These are phyloP conservation scores for Drosophila orosa DNA, from an alignment of 1,140 invertebrate species.

Conservation along the genomic window DNA sequence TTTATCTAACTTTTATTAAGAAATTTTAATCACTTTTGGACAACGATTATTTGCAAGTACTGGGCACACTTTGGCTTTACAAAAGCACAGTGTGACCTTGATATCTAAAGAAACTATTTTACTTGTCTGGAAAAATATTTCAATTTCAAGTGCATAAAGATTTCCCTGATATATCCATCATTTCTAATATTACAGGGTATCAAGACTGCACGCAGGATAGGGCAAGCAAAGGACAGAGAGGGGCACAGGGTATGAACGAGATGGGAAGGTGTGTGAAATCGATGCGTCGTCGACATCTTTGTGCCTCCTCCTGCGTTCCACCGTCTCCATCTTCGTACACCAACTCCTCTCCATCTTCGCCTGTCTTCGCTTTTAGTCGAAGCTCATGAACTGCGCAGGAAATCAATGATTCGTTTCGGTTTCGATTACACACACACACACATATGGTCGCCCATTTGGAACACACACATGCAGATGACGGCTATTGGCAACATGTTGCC, in stretches of 20 bases:
- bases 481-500: constrained; percentile 62
- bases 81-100: neutral
- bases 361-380: constrained; percentile 70
- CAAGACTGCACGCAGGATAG: constrained; percentile 15
- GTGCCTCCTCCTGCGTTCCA: constrained; percentile 19
- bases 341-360: constrained; percentile 9
- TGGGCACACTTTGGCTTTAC: neutral
- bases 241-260: neutral
- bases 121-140: neutral
- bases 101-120: neutral
- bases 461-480: constrained; percentile 23
- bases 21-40: neutral
- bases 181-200: constrained; percentile 29
- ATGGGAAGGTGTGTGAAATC: constrained; percentile 68
- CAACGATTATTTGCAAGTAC: neutral
- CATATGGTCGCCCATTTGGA: constrained; percentile 11
- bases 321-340: neutral
- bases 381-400: constrained; percentile 82
- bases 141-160: accelerated
- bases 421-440: constrained; percentile 76
- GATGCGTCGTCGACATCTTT: constrained; percentile 63
- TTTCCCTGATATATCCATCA: neutral
- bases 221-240: neutral
- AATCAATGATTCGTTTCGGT: constrained; percentile 82
- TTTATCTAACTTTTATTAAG: neutral